phyloP scores from a whole-genome alignment of 2,113 vertebrate species.

The Istiophorus platypterus region DNA sequence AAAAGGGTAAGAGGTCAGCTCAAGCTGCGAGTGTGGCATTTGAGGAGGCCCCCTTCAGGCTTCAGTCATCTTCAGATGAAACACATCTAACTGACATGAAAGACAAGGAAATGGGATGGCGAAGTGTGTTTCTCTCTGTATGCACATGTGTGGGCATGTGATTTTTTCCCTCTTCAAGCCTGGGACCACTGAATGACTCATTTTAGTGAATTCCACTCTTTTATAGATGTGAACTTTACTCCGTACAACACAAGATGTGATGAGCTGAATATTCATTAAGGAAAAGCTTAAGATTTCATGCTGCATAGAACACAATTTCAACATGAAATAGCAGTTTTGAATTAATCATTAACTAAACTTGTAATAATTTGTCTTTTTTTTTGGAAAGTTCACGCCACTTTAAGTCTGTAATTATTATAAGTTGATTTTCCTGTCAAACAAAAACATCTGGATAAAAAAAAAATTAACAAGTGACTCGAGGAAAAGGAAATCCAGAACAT shows the following conservation, averaged over 20 bases:
- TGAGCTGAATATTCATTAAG: background rate
- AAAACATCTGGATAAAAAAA: slow-evolving; percentile 28
- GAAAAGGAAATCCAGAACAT: background rate
- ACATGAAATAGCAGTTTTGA: slow-evolving; percentile 13
- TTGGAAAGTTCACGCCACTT: slow-evolving; percentile 11
- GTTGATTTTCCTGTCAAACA: slow-evolving; percentile 22
- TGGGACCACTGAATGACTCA: background rate
- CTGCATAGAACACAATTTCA: slow-evolving; percentile 7
- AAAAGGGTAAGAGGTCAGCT: slow-evolving; percentile 40
- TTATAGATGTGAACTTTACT: background rate
- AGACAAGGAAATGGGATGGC: slow-evolving; percentile 2
- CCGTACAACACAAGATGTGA: background rate
- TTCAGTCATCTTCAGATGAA: slow-evolving; percentile 43
- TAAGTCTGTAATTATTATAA: background rate
- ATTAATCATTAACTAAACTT: slow-evolving; percentile 28
- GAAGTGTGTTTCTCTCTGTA: background rate
- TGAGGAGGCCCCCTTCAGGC: slow-evolving; percentile 49
- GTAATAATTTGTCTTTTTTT: background rate
- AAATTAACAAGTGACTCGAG: slow-evolving; percentile 3
- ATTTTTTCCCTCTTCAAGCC: background rate
- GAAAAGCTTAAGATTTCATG: slow-evolving; percentile 20
- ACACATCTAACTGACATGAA: slow-evolving; percentile 44
- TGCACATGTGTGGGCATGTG: slow-evolving; percentile 9
- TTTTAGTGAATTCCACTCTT: background rate
- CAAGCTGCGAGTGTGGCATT: slow-evolving; percentile 59